Percentiles rank a stretch among this genome's conserved stretches.
Conservation (phyloP, 35 echinoderm and acorn worm genomes). For the Eucidaris tribuloides region DNA sequence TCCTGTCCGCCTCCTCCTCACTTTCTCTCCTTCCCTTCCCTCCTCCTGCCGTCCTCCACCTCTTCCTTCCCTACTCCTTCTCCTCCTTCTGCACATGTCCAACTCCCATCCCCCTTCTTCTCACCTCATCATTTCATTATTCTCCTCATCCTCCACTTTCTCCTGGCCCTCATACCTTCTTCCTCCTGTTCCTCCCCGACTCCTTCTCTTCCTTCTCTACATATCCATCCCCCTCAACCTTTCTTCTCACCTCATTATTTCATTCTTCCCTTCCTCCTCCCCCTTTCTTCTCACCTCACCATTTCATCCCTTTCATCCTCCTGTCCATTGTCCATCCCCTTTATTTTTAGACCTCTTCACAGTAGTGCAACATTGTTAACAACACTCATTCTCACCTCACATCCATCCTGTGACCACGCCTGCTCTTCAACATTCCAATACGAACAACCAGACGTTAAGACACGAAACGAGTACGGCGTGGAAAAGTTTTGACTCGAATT, state of each 20-base stretch:
- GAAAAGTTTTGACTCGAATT: slow-evolving; percentile 23
- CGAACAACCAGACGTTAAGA: slow-evolving; percentile 40
- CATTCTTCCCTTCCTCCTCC: too few species aligned
- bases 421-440: slow-evolving; percentile 18
- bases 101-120: neutral
- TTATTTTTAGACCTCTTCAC: too few species aligned
- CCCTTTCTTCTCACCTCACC: too few species aligned
- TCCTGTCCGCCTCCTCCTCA: too few species aligned
- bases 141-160: neutral
- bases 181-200: too few species aligned
- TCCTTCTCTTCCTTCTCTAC: too few species aligned
- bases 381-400: slow-evolving; percentile 34
- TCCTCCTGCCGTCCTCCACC: neutral
- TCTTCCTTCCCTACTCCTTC: too few species aligned
- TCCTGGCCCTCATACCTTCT: neutral
- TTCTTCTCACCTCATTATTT: too few species aligned
- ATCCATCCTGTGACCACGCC: slow-evolving; percentile 30
- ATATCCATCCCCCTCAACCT: too few species aligned
- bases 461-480: slow-evolving; percentile 1
- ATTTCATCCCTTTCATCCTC: too few species aligned
- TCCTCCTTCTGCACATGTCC: neutral
- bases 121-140: neutral
- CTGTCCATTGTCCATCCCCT: too few species aligned
- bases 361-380: too few species aligned
- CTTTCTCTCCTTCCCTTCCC: neutral